These are phyloP conservation scores for Gambusia yucatana DNA, from an alignment of 2,797 vertebrate species.

Conservation along the genomic window DNA sequence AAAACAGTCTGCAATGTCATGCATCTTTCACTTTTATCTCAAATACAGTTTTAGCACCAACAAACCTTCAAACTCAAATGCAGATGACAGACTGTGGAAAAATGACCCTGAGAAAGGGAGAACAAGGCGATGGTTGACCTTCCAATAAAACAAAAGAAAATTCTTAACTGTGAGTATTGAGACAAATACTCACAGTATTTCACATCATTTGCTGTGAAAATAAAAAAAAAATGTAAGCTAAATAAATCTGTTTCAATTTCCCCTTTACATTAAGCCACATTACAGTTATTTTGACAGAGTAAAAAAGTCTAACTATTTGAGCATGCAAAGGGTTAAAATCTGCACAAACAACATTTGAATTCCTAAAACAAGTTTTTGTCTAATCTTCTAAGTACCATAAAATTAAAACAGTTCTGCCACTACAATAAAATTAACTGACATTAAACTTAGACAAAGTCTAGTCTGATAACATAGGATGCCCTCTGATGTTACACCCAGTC, in stretches of 20 bases:
- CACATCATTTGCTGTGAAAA: background rate
- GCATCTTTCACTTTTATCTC: slow-evolving; percentile 7
- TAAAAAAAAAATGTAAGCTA: background rate
- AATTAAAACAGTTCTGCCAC: background rate
- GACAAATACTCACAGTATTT: too few species aligned
- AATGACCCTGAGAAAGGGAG: slow-evolving; percentile 23
- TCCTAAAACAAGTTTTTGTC: background rate
- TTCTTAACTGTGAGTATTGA: slow-evolving; percentile 1
- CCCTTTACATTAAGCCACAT: background rate
- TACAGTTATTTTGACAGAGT: background rate
- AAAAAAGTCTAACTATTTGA: background rate
- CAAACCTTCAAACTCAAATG: slow-evolving; percentile 11
- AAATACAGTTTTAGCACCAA: slow-evolving; percentile 20
- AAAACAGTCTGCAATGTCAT: background rate
- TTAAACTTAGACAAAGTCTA: background rate
- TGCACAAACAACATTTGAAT: background rate
- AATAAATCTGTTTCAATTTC: background rate
- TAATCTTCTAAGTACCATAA: background rate
- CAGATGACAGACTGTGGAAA: slow-evolving; percentile 20
- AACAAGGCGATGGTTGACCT: background rate
- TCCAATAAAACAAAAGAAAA: background rate
- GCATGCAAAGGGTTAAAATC: background rate
- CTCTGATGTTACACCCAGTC: slow-evolving; percentile 13
- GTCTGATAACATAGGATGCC: background rate
- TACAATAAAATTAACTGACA: background rate